Conservation (phyloP, 2,113 vertebrate genomes). For the Podiceps cristatus region DNA sequence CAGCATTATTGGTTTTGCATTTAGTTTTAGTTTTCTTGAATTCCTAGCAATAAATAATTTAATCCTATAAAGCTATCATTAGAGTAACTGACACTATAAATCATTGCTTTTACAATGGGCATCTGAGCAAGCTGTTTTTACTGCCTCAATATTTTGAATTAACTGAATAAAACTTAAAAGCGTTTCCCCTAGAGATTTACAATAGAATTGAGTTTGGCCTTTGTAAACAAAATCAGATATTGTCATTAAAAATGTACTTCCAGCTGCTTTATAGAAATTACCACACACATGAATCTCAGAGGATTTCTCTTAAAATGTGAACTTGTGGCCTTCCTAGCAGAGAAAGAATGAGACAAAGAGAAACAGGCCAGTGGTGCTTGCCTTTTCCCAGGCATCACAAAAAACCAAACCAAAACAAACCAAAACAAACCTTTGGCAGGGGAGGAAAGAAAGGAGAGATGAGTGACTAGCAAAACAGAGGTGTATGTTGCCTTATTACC, state of each 20-base stretch:
- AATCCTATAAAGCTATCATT: constrained; percentile 76
- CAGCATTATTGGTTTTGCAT: constrained; percentile 55
- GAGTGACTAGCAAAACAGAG: background rate
- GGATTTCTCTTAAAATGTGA: constrained; percentile 42
- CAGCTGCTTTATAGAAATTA: constrained; percentile 61
- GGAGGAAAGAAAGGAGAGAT: background rate
- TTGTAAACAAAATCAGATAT: constrained; percentile 69
- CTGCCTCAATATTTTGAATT: constrained; percentile 66
- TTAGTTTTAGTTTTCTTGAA: constrained; percentile 61
- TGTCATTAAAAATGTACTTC: constrained; percentile 56
- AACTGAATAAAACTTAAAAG: constrained; percentile 76
- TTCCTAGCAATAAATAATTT: constrained; percentile 76
- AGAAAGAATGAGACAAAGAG: background rate
- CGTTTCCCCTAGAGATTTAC: constrained; percentile 42
- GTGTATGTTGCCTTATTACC: background rate
- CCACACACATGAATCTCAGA: constrained; percentile 44
- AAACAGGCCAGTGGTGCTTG: background rate
- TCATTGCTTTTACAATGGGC: constrained; percentile 72
- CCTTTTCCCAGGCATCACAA: background rate
- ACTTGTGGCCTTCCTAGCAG: background rate
- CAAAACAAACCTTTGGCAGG: background rate
- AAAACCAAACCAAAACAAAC: background rate
- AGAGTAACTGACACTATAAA: constrained; percentile 73
- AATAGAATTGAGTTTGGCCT: constrained; percentile 55
- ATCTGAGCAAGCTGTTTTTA: constrained; percentile 69